Percentiles rank a stretch among this genome's conserved stretches.
Conservation (phyloP, 2,113 vertebrate species). For the Opisthocomus hoazin region DNA sequence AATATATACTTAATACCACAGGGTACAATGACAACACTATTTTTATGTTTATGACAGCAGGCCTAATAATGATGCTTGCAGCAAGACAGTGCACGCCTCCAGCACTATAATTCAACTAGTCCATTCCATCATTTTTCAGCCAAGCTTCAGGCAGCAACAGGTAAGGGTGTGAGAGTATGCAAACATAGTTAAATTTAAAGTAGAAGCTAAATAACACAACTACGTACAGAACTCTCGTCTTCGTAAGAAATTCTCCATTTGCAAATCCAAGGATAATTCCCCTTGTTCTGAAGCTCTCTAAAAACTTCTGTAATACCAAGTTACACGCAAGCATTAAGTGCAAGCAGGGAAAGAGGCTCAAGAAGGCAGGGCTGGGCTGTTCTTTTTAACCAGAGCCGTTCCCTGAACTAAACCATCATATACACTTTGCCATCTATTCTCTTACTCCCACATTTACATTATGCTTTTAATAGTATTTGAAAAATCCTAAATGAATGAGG, state of each 20-base stretch:
- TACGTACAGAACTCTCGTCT: neutral
- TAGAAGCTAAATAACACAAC: neutral
- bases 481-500: constrained; percentile 17
- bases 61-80: neutral
- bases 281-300: neutral
- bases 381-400: neutral
- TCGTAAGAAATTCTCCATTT: neutral
- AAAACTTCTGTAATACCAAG: neutral
- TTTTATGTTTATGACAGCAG: neutral
- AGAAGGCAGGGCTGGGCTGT: neutral
- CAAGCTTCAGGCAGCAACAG: neutral
- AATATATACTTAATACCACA: neutral
- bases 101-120: neutral
- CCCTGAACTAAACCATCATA: fast-evolving
- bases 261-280: neutral
- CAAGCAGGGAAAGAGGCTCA: neutral
- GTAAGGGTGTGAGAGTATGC: neutral
- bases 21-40: neutral
- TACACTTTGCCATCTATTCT: neutral
- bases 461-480: neutral
- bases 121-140: neutral
- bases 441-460: neutral
- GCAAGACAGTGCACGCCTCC: neutral
- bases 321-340: neutral
- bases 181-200: neutral